phyloP scores from a whole-genome alignment of 2,797 vertebrate genomes.

The Octomys mimax region DNA sequence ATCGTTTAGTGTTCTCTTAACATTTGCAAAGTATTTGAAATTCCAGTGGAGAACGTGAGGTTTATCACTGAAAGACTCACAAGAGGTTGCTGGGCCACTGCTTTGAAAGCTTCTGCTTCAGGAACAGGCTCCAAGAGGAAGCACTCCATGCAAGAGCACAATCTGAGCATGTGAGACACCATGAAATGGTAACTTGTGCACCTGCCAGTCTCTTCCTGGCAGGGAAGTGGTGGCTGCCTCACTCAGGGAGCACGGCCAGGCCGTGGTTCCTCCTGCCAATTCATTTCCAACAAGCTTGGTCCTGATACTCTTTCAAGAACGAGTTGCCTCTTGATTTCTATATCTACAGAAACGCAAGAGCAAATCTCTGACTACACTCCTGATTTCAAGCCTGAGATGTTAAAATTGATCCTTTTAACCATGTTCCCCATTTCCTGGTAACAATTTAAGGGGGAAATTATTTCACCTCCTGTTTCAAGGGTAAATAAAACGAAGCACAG shows the following conservation, averaged over 20 bases:
- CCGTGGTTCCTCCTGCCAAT: not conserved
- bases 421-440: not conserved
- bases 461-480: not conserved
- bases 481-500: constrained; percentile 52
- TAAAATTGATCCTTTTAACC: not conserved
- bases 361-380: not conserved
- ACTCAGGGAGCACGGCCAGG: constrained; percentile 12
- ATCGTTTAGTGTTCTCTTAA: not conserved
- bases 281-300: not conserved
- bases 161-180: not conserved
- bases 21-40: not conserved
- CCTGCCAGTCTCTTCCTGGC: not conserved
- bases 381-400: constrained; percentile 4
- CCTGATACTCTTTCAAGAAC: not conserved
- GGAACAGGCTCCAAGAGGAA: not conserved
- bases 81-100: not conserved
- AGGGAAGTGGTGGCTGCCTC: not conserved
- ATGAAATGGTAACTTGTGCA: not conserved
- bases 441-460: not conserved
- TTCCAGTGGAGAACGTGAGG: not conserved
- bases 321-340: not conserved
- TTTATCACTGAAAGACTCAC: not conserved
- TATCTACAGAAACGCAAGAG: not conserved
- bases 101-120: not conserved
- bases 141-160: not conserved